Conservation (phyloP, 2,797 vertebrate species). For the Ispidina lecontei region DNA sequence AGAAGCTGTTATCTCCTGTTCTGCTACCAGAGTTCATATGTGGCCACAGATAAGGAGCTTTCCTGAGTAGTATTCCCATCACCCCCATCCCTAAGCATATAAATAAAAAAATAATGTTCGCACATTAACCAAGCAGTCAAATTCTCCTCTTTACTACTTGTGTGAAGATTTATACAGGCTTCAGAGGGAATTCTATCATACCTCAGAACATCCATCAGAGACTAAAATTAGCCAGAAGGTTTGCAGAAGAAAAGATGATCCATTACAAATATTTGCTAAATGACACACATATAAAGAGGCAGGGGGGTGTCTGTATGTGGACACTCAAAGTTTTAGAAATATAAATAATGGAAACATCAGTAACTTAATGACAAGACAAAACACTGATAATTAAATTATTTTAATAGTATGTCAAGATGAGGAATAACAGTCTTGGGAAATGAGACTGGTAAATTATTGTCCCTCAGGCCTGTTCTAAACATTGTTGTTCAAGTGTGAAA, state of each 20-base stretch:
- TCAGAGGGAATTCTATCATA: not conserved
- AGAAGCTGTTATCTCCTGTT: not conserved
- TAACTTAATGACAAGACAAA: constrained; percentile 62
- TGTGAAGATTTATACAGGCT: not conserved
- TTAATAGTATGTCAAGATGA: constrained; percentile 76
- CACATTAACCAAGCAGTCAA: not conserved
- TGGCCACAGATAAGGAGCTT: not conserved
- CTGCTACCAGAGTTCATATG: not conserved
- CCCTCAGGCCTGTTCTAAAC: constrained; percentile 22
- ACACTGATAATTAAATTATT: constrained; percentile 74
- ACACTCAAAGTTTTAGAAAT: constrained; percentile 6
- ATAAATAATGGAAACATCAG: constrained; percentile 54
- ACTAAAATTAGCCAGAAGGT: not conserved
- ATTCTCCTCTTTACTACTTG: not conserved
- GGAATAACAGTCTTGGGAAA: constrained; percentile 65
- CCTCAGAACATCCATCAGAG: not conserved
- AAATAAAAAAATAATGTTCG: not conserved
- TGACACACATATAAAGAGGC: not conserved
- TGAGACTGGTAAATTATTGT: constrained; percentile 58
- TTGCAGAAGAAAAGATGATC: not conserved
- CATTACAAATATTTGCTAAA: not conserved
- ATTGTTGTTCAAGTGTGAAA: constrained; percentile 41
- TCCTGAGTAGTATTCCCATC: not conserved
- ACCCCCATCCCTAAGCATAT: not conserved
- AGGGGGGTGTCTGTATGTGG: not conserved